Evolutionary conservation across 2,888 invertebrate genomes (phyloP).

Genomic region (Agrypnus murinus): DNA sequence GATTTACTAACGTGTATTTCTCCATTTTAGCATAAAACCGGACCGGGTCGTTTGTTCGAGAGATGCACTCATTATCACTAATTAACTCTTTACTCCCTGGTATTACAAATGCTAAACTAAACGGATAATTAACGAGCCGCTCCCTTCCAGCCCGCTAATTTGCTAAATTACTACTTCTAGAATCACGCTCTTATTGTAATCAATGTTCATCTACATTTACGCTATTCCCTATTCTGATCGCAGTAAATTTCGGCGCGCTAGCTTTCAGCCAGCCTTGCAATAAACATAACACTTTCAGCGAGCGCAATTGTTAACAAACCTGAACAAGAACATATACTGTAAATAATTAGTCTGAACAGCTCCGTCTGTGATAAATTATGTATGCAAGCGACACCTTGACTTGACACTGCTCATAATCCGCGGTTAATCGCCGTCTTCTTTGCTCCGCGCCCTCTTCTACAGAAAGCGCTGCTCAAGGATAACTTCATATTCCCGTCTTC

Average conservation of each 20-base stretch:
- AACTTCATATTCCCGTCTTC: conserved; percentile 57
- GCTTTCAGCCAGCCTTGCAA: conserved; percentile 24
- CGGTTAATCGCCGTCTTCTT: conserved; percentile 62
- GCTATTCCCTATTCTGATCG: conserved; percentile 32
- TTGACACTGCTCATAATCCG: conserved; percentile 64
- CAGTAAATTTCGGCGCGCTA: conserved; percentile 39
- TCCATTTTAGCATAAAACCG: conserved; percentile 27
- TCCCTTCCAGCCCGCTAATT: conserved; percentile 64
- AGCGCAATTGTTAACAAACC: conserved; percentile 59
- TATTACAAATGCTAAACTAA: conserved; percentile 64
- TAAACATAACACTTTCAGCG: conserved; percentile 55
- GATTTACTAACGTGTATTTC: conserved; percentile 24
- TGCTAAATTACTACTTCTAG: conserved; percentile 65
- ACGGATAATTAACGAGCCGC: conserved; percentile 65
- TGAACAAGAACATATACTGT: conserved; percentile 59
- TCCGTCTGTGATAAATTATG: conserved; percentile 64
- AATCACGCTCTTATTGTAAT: conserved; percentile 60
- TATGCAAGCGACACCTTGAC: conserved; percentile 66
- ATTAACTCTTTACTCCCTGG: conserved; percentile 64
- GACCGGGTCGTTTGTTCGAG: conserved; percentile 45
- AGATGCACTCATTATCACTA: conserved; percentile 63
- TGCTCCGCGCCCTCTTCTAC: conserved; percentile 49
- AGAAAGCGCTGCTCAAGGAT: conserved; percentile 59
- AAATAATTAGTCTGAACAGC: conserved; percentile 63
- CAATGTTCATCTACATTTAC: conserved; percentile 55